phyloP scores from a whole-genome alignment of 2,888 invertebrate species.

The Mystacides longicornis region DNA sequence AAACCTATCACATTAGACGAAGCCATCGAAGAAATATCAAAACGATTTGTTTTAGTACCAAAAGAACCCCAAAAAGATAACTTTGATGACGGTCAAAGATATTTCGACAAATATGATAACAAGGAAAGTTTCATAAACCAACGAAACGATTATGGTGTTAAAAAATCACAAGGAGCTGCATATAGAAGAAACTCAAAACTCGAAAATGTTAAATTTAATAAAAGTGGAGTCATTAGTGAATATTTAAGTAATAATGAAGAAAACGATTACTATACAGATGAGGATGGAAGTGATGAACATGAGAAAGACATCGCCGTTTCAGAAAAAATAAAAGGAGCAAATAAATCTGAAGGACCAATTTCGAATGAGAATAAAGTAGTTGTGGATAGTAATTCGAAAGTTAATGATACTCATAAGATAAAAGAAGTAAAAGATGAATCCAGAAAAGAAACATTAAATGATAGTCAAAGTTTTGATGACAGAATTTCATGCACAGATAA shows the following conservation, averaged over 20 bases:
- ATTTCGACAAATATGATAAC: neutral
- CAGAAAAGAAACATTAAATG: neutral
- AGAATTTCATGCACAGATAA: too few relatives aligned
- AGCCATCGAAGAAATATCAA: conserved; percentile 25
- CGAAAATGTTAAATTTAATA: neutral
- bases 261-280: neutral
- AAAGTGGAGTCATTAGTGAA: neutral
- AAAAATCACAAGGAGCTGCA: too few relatives aligned
- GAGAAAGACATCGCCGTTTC: neutral
- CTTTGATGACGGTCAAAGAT: neutral
- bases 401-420: neutral
- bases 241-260: neutral
- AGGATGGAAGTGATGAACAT: neutral
- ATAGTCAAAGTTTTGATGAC: too few relatives aligned
- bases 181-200: neutral
- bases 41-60: conserved; percentile 22
- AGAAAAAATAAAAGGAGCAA: too few relatives aligned
- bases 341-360: too few relatives aligned
- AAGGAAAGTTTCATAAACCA: too few relatives aligned
- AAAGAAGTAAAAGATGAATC: neutral
- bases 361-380: too few relatives aligned
- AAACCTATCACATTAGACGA: conserved; percentile 23
- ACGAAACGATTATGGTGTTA: neutral
- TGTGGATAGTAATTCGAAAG: too few relatives aligned
- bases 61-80: conserved; percentile 9